Evolutionary conservation across 2,888 invertebrate species (phyloP), one percentile per base, ranked within the genome.

Genomic region (Aethes cnicana): DNA sequence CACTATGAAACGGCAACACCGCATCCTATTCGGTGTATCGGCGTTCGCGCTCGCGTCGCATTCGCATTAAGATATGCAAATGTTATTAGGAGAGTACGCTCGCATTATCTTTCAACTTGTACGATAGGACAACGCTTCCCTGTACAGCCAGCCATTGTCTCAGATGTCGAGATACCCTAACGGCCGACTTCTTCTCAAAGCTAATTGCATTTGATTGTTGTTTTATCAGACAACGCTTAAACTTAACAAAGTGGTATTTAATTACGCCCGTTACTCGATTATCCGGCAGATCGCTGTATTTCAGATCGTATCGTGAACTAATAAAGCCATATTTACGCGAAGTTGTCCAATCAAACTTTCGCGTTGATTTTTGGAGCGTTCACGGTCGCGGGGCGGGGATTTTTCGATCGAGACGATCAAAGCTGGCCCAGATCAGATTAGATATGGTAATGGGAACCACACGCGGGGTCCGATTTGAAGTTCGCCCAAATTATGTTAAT

Each of bases 31-130:
- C 28, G 18, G 43, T 49, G 23, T 43, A 50, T 50, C 43, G 39
- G 42, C 42, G 33, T 52, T 42, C 44, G 46, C 42, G 21, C 55
- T 55, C 62, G 60, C 66, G 63, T n/a, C 58, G 61, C 62, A 47
- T n/a, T 54, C 68, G 77, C 77, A 80, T 83, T 83, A 79, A 81
- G 81, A 84, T 84, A 84, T 84, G 84, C 81, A 74, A 84, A 84
- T 83, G 78, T 76, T 78, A 83, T 81, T 71, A 76, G 72, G 72
- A 71, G 74, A 69, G 63, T 69, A 72, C 68, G 64, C 70, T 58
- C 54, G 72, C 63, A 72, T 78, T 80, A 81, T 81, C 80, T 77
- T 70, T 70, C 72, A 75, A 74, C 73, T 74, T 65, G 62, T 54
- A 59, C 64, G 76, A 77, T 77, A 74, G 68, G 54, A 55, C 54